Evolutionary conservation across 2,113 vertebrate species (phyloP), one percentile per base, ranked within the genome.

Genomic region (Dasypus novemcinctus): DNA sequence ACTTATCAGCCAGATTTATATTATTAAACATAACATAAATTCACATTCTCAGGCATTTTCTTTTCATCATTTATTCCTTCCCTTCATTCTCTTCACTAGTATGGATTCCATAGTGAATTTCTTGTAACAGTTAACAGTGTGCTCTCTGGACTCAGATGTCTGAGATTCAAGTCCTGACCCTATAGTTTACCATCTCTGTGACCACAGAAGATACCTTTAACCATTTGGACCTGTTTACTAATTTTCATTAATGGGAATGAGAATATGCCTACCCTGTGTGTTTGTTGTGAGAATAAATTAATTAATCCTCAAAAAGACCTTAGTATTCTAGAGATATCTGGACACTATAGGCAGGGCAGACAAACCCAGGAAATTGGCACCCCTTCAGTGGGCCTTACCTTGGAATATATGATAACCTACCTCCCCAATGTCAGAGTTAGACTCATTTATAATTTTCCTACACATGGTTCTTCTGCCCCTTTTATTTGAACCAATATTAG

Each of bases 161-260:
- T 82, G 54, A 17, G 1, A 4, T 85, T 95, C 82, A 72, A 81
- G 66, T 80, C 38, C 52, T 72, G 46, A 31, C 33, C 38, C n/a
- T 91, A 88, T 43, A 20, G 21, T 64, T 87, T 85, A 25, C 4
- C 64, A n/a, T 64, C 43, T 59, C 6, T 41, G 6, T 83, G 75
- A 36, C 14, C 14, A 11, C 69, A 31, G 43, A 6, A 82, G 27
- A 66, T 59, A 61, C 4, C 69, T 29, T 75, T 69, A 93, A 88
- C 29, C 6, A n/a, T 59, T 71, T 74, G 43, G 23, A 71, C 41
- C 11, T 91, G 38, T 46, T 87, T 75, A 81, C 66, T 88, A 18
- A 85, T 83, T 49, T 33, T 80, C 15, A 66, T 36, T 81, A 88
- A 66, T 36, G 25, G 43, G 52, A 97, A 79, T 79, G 66, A 94